Base-by-base conservation (phyloP, 2,113 vertebrate genomes). In the Verasper variegatus region DNA sequence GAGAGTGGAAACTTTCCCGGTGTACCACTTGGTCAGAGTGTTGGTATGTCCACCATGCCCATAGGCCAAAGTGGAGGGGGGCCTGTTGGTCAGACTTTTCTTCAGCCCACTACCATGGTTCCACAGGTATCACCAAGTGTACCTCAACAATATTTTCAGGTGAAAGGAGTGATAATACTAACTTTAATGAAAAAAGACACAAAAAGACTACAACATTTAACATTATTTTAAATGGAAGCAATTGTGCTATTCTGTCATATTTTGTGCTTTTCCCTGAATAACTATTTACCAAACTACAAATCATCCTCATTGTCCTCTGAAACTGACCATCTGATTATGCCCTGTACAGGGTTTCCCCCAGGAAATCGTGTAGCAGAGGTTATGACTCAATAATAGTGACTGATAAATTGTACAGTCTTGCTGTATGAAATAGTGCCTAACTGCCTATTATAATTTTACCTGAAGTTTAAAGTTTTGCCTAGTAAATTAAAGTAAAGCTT, bases 131-230 rank as follows among this genome's bases (percentile, higher is more conserved):
- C 92, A n/a, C 88, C 92, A 85, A 87, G 90, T 90, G 81, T 91
- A 83, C 85, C 92, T 63, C 94, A 94, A 86, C 94, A 93, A 59
- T 90, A 92, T 87, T 89, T 95, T 87, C 94, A 94, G 88, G 91
- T 95, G 87, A 95, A 90, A 93, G 69, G 24, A 57, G 65, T 60
- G 55, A 79, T 59, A 10, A 65, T 47, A 71, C 74, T 71, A 71
- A 78, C 62, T 40, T 66, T 11, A 56, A 70, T 52, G 54, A 21
- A 73, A 58, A 72, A 68, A 74, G n/a, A 5, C 27, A 24, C n/a
- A n/a, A n/a, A n/a, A n/a, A n/a, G 40, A 51, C 17, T 7, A 51
- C 47, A 51, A 68, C 40, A 49, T 35, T 23, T 69, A 65, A 71
- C 65, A 62, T 66, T 60, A 11, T n/a, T 74, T 3, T 23, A 65